Percentiles rank a stretch among this genome's conserved stretches.
These are phyloP conservation scores for Probaryconus sp. DNA, from an alignment of 1,140 invertebrate species.

Conservation along the genomic window DNA sequence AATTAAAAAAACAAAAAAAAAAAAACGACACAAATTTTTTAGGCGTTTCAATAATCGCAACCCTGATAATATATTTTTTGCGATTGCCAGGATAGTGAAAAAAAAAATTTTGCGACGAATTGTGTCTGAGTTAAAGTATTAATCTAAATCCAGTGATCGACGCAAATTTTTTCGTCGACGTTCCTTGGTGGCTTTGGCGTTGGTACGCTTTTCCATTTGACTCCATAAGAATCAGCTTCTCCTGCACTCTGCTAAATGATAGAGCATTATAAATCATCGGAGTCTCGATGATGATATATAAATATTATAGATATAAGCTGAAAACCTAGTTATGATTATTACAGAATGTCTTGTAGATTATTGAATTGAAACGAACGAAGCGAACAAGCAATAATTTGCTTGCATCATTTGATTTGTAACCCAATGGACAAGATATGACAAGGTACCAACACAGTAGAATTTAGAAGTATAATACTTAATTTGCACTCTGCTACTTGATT, in stretches of 20 bases:
- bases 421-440: conserved; percentile 45
- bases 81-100: conserved; percentile 31
- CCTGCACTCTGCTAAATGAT: conserved; percentile 52
- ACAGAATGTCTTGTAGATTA: conserved; percentile 54
- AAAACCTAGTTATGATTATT: conserved; percentile 52
- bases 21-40: no score
- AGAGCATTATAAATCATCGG: conserved; percentile 30
- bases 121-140: conserved; percentile 54
- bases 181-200: conserved; percentile 47
- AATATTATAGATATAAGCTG: conserved; percentile 49
- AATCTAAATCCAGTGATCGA: conserved; percentile 30
- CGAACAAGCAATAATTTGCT: no score
- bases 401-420: conserved; percentile 57
- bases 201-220: conserved; percentile 16
- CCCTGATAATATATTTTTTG: conserved; percentile 37
- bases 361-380: conserved; percentile 46
- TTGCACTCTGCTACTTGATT: conserved; percentile 43
- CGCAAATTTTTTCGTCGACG: conserved; percentile 10
- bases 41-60: conserved; percentile 6
- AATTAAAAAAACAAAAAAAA: no score
- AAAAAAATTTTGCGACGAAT: conserved; percentile 36
- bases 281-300: conserved; percentile 26
- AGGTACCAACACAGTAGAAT: conserved; percentile 52
- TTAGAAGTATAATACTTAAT: conserved; percentile 33
- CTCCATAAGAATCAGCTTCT: conserved; percentile 20